Conservation (phyloP, 2,797 vertebrate genomes). For the Pseudocheirus occidentalis region DNA sequence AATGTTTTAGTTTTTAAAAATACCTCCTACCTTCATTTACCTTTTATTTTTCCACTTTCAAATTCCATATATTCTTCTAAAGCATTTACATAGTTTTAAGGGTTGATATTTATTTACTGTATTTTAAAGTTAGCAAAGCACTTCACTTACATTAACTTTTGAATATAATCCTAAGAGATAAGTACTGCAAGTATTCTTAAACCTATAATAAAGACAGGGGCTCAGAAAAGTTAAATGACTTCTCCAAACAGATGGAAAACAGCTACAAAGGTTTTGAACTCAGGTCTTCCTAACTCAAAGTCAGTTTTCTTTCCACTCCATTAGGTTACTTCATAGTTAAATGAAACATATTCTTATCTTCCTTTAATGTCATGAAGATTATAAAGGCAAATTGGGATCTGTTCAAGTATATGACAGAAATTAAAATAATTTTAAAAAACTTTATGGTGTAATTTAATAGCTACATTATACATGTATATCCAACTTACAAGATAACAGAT, state of each 20-base stretch:
- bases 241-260: not conserved
- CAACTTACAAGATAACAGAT: not conserved
- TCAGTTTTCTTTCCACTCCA: not conserved
- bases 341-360: not conserved
- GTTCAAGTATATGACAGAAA: not conserved
- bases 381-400: not conserved
- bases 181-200: not conserved
- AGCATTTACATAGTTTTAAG: not conserved
- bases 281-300: not conserved
- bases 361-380: not conserved
- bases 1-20: not conserved
- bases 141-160: slow-evolving; percentile 1
- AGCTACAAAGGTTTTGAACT: not conserved
- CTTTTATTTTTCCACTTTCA: slow-evolving; percentile 11
- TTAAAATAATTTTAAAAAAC: not conserved
- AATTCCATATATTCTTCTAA: slow-evolving; percentile 22
- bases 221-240: not conserved
- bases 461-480: too few species aligned
- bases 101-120: not conserved
- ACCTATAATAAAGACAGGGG: slow-evolving; percentile 4
- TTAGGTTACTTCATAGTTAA: not conserved
- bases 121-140: not conserved
- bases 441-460: too few species aligned
- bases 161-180: not conserved
- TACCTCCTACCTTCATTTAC: not conserved